Percentiles rank a stretch among this genome's conserved stretches.
phyloP scores from a whole-genome alignment of 2,888 invertebrate genomes.

The Ennomos quercinarius region DNA sequence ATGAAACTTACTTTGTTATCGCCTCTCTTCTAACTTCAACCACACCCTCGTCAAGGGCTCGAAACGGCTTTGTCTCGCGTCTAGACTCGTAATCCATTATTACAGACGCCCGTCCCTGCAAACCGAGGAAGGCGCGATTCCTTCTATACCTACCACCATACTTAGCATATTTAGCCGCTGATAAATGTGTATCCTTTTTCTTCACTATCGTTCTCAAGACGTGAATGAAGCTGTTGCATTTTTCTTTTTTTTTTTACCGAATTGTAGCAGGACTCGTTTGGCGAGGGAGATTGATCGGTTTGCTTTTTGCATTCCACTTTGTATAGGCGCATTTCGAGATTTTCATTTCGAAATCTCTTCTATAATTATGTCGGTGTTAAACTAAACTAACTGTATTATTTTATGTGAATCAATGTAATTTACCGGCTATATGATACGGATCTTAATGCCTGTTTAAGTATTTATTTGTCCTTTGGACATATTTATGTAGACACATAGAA shows the following conservation, averaged over 20 bases:
- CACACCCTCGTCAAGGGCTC: conserved; percentile 58
- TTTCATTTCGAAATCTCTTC: conserved; percentile 10
- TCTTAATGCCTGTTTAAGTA: too few relatives aligned
- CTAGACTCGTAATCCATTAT: conserved; percentile 83
- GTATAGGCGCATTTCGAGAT: conserved; percentile 13
- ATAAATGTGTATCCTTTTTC: conserved; percentile 77
- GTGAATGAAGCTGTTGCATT: conserved; percentile 73
- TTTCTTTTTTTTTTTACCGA: conserved; percentile 57
- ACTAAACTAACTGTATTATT: not conserved
- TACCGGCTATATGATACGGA: too few relatives aligned
- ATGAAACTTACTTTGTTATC: conserved; percentile 36
- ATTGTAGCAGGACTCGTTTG: conserved; percentile 35
- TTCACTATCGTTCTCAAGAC: conserved; percentile 67
- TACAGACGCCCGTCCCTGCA: conserved; percentile 64
- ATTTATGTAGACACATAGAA: too few relatives aligned
- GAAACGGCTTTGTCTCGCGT: conserved; percentile 78
- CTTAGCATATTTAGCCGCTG: conserved; percentile 77
- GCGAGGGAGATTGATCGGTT: conserved; percentile 38
- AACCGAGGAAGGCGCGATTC: conserved; percentile 63
- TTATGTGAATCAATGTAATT: not conserved
- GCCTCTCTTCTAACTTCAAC: conserved; percentile 24
- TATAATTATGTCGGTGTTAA: not conserved
- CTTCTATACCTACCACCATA: conserved; percentile 61
- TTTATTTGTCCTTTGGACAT: too few relatives aligned
- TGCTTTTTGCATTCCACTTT: conserved; percentile 32